These are phyloP conservation scores for Empidonax alnorum DNA, from an alignment of 2,113 vertebrate species.

Conservation along the genomic window DNA sequence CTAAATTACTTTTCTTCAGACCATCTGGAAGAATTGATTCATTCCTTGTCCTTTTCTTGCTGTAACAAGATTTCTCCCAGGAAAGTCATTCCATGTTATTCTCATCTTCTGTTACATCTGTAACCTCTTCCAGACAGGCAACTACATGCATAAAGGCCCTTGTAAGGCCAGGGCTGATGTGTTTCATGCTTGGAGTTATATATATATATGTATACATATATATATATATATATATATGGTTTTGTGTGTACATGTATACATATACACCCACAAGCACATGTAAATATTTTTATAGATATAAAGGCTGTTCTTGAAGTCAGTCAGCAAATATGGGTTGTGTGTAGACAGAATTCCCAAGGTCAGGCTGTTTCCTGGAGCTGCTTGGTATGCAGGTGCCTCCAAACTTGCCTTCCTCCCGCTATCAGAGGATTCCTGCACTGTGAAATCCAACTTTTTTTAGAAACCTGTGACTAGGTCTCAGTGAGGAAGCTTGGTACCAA, in stretches of 20 bases:
- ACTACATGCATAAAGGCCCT: background rate
- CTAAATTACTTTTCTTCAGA: background rate
- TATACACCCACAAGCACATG: background rate
- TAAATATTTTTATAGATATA: background rate
- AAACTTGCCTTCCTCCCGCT: background rate
- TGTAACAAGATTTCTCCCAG: background rate
- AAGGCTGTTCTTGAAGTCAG: background rate
- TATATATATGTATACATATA: fast-evolving
- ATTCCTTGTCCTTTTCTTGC: background rate
- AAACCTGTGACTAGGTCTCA: background rate
- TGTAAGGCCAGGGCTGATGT: background rate
- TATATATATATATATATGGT: fast-evolving
- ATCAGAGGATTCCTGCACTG: background rate
- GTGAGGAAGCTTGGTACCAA: background rate
- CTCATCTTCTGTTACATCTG: background rate
- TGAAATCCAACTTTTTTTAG: background rate
- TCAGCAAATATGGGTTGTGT: background rate
- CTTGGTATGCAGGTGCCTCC: background rate
- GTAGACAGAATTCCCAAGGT: background rate
- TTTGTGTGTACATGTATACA: fast-evolving
- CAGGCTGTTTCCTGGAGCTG: background rate
- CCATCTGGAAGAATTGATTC: background rate
- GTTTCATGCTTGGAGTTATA: background rate
- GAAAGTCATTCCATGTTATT: background rate
- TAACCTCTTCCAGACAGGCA: background rate